phyloP scores from a whole-genome alignment of 2,888 invertebrate genomes.

The Heteropelma amictum region DNA sequence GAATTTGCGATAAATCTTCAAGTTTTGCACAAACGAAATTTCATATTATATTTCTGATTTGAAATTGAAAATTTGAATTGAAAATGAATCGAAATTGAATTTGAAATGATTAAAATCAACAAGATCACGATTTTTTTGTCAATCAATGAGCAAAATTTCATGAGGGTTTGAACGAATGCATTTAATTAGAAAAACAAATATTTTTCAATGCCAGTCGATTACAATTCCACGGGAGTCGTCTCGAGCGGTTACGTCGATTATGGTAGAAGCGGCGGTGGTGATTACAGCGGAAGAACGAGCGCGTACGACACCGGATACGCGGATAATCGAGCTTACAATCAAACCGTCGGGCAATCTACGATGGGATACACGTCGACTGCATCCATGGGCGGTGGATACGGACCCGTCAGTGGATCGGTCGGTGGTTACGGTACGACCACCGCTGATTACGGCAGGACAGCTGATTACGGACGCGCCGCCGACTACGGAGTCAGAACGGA shows the following conservation, averaged over 20 bases:
- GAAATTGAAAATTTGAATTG: too few relatives aligned
- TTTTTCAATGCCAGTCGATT: constrained; percentile 54
- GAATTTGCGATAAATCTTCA: constrained; percentile 30
- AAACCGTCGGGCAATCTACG: constrained; percentile 72
- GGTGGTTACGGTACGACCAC: constrained; percentile 73
- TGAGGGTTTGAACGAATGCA: too few relatives aligned
- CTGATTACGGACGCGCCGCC: constrained; percentile 72
- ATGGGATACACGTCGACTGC: constrained; percentile 74
- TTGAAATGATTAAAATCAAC: too few relatives aligned
- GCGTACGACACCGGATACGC: constrained; percentile 75
- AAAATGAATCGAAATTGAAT: too few relatives aligned
- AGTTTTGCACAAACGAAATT: not conserved
- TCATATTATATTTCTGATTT: too few relatives aligned
- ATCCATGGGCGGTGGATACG: constrained; percentile 74
- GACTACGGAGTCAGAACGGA: constrained; percentile 74
- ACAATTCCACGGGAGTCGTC: constrained; percentile 72
- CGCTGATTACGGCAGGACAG: constrained; percentile 72
- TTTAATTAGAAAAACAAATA: not conserved
- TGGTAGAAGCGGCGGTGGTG: constrained; percentile 73
- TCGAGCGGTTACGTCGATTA: constrained; percentile 75
- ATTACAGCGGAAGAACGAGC: constrained; percentile 72
- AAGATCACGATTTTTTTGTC: too few relatives aligned
- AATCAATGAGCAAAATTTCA: too few relatives aligned
- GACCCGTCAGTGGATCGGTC: constrained; percentile 72
- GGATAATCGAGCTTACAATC: constrained; percentile 74